Evolutionary conservation across 2,888 invertebrate species (phyloP), one percentile per base, ranked within the genome.

Genomic region (Bellardia pandia): DNA sequence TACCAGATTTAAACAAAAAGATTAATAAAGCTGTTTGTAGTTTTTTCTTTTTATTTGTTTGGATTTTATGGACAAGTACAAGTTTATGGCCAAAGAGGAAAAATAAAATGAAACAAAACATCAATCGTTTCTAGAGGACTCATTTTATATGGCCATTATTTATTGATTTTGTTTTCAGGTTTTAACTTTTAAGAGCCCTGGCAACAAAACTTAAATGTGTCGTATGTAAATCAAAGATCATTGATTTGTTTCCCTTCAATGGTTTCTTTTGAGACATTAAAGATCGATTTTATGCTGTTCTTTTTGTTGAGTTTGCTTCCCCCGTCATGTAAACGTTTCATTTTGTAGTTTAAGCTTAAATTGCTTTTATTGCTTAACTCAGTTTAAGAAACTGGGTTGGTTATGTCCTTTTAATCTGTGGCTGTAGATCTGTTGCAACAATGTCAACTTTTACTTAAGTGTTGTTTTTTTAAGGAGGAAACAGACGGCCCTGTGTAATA

Each of bases 151-250:
- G 37, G 45, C 8, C 16, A 66, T 45, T 45, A 33, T 64, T 81
- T 80, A 5, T 23, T 23, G 23, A 23, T 5, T 58, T 68, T 77
- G 30, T 33, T 69, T 66, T 72, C 45, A n/a, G 3, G 11, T 45
- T 45, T 9, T 5, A 42, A 13, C 45, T 11, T 11, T 58, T 40
- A 8, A 48, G 40, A 64, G 33, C 9, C 5, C 14, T 48, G 51
- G 16, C 64, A 71, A 62, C 42, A 48, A 23, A 69, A 72, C 80
- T 62, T 85, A 13, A 87, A 75, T 85, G 53, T 87, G 85, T 87
- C 81, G 85, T 87, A 87, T 87, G 87, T 85, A 87, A 87, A 87
- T 87, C 81, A 87, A 87, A 85, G 85, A 87, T 85, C 87, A 85
- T 87, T 87, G 87, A 87, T 87, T 87, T 87, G 84, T 82, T 87